These are phyloP conservation scores for Drosophila yakuba DNA, from an alignment of 1,140 invertebrate genomes.

Conservation along the genomic window DNA sequence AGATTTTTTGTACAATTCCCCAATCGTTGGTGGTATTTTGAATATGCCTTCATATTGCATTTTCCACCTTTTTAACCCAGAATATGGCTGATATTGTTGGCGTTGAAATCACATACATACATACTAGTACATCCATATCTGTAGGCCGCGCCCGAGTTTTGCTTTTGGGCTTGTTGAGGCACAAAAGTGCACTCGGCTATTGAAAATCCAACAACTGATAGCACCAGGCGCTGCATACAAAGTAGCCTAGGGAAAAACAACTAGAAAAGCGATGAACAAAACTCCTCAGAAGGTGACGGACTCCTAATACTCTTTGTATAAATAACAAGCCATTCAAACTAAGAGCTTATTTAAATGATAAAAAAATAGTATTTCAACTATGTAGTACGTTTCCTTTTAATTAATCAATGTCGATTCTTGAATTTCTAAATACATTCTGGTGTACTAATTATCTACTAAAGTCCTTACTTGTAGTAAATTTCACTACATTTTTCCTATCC, in stretches of 20 bases:
- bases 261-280: conserved; percentile 3
- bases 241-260: conserved; percentile 46
- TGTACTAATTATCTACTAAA: too few species aligned
- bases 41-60: conserved; percentile 35
- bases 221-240: conserved; percentile 66
- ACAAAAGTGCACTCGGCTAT: conserved; percentile 66
- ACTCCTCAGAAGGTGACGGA: not conserved
- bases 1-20: conserved; percentile 32
- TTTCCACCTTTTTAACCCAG: conserved; percentile 28
- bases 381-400: not conserved
- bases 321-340: not conserved
- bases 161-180: conserved; percentile 59
- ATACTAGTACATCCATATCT: not conserved
- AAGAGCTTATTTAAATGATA: not conserved
- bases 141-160: conserved; percentile 52
- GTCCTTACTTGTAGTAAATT: too few species aligned
- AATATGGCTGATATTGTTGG: conserved; percentile 22
- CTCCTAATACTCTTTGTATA: conserved; percentile 11
- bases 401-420: too few species aligned
- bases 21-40: conserved; percentile 31
- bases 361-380: not conserved
- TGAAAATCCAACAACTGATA: conserved; percentile 73
- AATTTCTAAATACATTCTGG: too few species aligned
- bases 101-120: conserved; percentile 27
- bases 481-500: not conserved